Conservation (phyloP, 1,140 invertebrate genomes). For the Lethrus apterus region DNA sequence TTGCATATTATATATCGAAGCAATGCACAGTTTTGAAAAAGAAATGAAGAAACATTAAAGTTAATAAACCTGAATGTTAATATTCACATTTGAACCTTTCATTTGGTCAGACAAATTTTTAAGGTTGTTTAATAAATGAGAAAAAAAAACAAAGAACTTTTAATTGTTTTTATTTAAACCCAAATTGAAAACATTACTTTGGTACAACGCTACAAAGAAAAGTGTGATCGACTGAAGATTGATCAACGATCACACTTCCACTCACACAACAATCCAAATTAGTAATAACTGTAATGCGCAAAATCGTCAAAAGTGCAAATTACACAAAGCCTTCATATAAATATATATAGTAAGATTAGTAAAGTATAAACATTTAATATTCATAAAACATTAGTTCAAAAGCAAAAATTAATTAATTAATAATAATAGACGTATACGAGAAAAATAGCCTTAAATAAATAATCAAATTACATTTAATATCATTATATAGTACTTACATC, state of each 20-base stretch:
- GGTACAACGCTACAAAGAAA: constrained; percentile 12
- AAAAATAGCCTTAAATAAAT: not conserved
- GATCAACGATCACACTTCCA: constrained; percentile 11
- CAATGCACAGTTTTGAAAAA: too few relatives aligned
- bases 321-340: constrained; percentile 7
- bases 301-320: constrained; percentile 7
- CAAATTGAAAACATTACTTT: constrained; percentile 14
- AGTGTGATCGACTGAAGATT: constrained; percentile 3
- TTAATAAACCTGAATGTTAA: too few relatives aligned
- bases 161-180: constrained; percentile 11
- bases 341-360: not conserved
- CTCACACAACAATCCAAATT: constrained; percentile 1
- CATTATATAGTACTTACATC: constrained; percentile 1
- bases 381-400: not conserved
- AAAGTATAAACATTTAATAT: not conserved
- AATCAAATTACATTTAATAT: constrained; percentile 7
- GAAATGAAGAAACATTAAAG: too few relatives aligned
- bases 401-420: not conserved
- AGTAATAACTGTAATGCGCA: constrained; percentile 1
- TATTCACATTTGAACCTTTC: too few relatives aligned
- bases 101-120: too few relatives aligned
- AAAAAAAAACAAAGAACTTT: constrained; percentile 4
- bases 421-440: constrained; percentile 2
- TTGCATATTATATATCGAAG: too few relatives aligned
- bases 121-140: too few relatives aligned